Evolutionary conservation across 2,888 invertebrate species (phyloP).

Genomic region (Itoplectis maculator): DNA sequence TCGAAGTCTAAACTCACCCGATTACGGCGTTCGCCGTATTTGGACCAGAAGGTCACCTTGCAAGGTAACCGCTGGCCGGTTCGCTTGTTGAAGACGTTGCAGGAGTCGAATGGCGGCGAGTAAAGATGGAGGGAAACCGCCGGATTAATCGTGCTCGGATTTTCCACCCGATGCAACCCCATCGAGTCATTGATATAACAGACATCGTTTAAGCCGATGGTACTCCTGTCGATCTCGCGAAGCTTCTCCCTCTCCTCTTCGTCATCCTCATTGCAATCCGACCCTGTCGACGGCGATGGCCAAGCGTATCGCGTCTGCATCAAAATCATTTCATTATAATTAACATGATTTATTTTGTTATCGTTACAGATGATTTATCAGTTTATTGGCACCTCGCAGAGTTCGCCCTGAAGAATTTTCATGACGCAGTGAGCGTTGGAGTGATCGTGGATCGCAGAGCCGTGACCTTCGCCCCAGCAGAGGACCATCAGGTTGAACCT

Average conservation of each 20-base stretch:
- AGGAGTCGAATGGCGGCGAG: constrained; percentile 95
- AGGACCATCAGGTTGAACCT: constrained; percentile 98
- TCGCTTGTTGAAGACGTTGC: constrained; percentile 95
- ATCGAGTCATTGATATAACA: constrained; percentile 98
- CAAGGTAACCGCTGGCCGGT: constrained; percentile 91
- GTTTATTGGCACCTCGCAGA: constrained; percentile 95
- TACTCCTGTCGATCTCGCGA: constrained; percentile 88
- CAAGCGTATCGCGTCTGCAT: constrained; percentile 89
- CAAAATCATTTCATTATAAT: constrained; percentile 17
- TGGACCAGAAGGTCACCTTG: constrained; percentile 96
- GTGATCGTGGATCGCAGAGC: constrained; percentile 98
- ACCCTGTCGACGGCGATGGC: constrained; percentile 86
- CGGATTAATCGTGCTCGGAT: constrained; percentile 94
- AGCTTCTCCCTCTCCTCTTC: constrained; percentile 86
- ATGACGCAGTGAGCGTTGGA: constrained; percentile 98
- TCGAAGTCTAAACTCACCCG: constrained; percentile 86
- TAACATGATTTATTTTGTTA: constrained; percentile 16
- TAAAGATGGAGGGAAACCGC: constrained; percentile 98
- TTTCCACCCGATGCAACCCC: constrained; percentile 98
- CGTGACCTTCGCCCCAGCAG: constrained; percentile 99
- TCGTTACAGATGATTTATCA: no score
- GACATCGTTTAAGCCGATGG: constrained; percentile 91
- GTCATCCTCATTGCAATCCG: constrained; percentile 76
- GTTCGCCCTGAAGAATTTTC: constrained; percentile 94
- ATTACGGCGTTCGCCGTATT: constrained; percentile 92